Conservation (phyloP, 2,113 vertebrate species). For the Ciconia stormi region DNA sequence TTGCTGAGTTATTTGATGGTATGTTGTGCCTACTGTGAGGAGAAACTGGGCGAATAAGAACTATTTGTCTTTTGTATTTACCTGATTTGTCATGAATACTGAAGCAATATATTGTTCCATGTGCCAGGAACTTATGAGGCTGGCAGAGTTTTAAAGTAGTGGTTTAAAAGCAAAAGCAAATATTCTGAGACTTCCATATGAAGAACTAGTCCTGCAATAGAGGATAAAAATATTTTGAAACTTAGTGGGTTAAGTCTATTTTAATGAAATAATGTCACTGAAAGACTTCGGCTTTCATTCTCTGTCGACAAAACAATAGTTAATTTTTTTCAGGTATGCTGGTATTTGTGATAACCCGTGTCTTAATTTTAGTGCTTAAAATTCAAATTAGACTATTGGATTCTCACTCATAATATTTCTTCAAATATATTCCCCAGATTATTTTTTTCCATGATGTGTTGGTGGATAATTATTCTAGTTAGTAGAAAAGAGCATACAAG, state of each 20-base stretch:
- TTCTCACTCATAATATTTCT: not conserved
- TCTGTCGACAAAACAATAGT: not conserved
- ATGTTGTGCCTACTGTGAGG: not conserved
- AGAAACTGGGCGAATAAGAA: not conserved
- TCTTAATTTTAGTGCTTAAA: not conserved
- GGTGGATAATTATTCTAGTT: not conserved
- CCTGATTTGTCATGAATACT: not conserved
- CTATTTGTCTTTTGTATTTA: not conserved
- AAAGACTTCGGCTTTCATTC: not conserved
- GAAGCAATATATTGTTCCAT: not conserved
- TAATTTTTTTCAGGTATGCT: not conserved
- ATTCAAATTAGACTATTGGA: not conserved
- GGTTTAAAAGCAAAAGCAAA: not conserved
- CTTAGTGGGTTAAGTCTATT: not conserved
- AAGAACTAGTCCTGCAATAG: not conserved
- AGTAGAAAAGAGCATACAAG: not conserved
- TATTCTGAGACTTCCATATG: not conserved
- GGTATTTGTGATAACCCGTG: not conserved
- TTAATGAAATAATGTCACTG: not conserved
- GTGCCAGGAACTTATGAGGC: not conserved
- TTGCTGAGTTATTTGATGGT: not conserved
- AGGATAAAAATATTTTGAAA: not conserved
- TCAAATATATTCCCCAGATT: not conserved
- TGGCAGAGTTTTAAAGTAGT: not conserved
- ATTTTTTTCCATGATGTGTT: not conserved